Conservation (phyloP, 30 jellyfish, hydroid and myxozoan species). For the Morbakka virulenta region DNA sequence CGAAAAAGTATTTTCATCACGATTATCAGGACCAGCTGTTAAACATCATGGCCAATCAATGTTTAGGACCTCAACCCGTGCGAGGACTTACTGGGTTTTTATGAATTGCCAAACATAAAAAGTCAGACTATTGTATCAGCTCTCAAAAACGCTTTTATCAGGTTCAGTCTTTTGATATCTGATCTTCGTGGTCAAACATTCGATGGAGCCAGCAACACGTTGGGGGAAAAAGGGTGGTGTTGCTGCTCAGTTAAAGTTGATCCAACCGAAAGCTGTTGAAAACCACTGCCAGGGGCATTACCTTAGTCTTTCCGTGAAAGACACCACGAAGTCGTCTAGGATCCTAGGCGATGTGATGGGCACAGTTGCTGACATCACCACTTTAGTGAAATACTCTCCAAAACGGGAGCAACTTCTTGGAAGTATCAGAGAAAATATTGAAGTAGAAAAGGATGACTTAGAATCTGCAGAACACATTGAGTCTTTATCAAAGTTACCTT, state of each 20-base stretch:
- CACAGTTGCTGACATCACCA: constrained; percentile 24
- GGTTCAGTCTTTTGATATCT: constrained; percentile 29
- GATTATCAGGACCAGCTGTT: background rate
- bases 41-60: background rate
- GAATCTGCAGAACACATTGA: too few relatives aligned
- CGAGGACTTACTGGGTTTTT: constrained; percentile 42
- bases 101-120: constrained; percentile 13
- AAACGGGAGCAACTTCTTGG: background rate
- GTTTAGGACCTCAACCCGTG: background rate
- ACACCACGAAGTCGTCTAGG: constrained; percentile 11
- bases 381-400: background rate
- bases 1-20: background rate
- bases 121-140: constrained; percentile 45
- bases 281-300: constrained; percentile 53
- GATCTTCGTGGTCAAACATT: background rate
- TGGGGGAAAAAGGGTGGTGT: constrained; percentile 47
- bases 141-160: constrained; percentile 2
- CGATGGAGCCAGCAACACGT: background rate
- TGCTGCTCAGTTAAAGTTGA: constrained; percentile 9
- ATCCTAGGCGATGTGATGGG: constrained; percentile 28
- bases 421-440: background rate
- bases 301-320: constrained; percentile 21
- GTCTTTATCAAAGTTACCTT: too few relatives aligned
- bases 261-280: constrained; percentile 34
- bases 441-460: background rate